A percentile compares a stretch with the other conserved stretches of the same genome.
Evolutionary conservation across 1,140 invertebrate species (phyloP).

Genomic region (Drosophila chauvacae): DNA sequence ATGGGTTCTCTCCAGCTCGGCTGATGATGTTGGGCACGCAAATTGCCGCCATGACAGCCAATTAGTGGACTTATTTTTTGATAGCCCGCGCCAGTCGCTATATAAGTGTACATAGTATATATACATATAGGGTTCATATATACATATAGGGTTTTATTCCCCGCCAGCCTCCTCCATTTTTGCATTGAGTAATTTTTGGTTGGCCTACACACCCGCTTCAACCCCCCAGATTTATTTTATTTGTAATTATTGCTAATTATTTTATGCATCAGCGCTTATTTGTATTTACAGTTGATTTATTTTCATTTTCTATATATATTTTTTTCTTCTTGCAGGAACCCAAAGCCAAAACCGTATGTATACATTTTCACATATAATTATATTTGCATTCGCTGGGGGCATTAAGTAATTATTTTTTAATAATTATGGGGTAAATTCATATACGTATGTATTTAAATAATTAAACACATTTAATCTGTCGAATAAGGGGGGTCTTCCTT

Average conservation of each 20-base stretch:
- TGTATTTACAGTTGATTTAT: slow-evolving; percentile 53
- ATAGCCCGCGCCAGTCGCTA: slow-evolving; percentile 16
- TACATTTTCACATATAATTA: slow-evolving; percentile 31
- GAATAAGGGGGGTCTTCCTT: not conserved
- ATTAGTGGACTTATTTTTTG: slow-evolving; percentile 54
- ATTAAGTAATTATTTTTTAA: slow-evolving; percentile 27
- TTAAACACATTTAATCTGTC: slow-evolving; percentile 16
- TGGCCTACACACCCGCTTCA: not conserved
- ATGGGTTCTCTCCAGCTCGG: slow-evolving; percentile 35
- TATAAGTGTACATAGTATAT: slow-evolving; percentile 15
- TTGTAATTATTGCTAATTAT: slow-evolving; percentile 45
- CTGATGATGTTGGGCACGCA: slow-evolving; percentile 24
- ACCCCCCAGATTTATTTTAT: slow-evolving; percentile 28
- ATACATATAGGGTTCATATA: not conserved
- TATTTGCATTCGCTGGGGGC: slow-evolving; percentile 7
- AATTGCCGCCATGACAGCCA: slow-evolving; percentile 61
- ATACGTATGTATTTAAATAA: not conserved
- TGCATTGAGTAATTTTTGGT: slow-evolving; percentile 41
- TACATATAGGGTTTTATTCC: slow-evolving; percentile 20
- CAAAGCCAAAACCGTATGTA: slow-evolving; percentile 82
- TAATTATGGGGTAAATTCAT: not conserved
- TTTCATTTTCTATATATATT: slow-evolving; percentile 36
- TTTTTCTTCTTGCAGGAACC: slow-evolving; percentile 74
- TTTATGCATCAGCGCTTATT: slow-evolving; percentile 36
- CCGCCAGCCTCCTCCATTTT: not conserved